These are phyloP conservation scores for Brachionus plicatilis DNA, from an alignment of 1,140 invertebrate genomes.

Conservation along the genomic window DNA sequence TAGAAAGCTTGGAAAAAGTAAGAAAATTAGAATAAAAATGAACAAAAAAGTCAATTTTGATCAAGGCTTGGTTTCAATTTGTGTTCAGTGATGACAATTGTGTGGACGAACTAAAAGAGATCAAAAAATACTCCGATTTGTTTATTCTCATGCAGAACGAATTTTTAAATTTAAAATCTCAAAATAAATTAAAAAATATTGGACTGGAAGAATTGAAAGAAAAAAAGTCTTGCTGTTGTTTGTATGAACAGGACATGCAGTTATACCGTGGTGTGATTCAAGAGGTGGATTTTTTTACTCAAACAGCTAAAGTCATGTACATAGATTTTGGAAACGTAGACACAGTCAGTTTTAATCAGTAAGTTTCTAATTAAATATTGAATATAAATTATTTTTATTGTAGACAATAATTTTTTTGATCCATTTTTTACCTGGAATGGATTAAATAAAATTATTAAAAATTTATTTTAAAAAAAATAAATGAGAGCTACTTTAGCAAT, in stretches of 20 bases:
- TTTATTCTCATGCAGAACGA: not conserved
- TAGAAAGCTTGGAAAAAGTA: not conserved
- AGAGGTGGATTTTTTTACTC: not conserved
- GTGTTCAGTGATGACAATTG: not conserved
- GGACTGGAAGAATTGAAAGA: not conserved
- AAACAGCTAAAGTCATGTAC: not conserved
- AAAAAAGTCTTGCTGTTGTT: not conserved
- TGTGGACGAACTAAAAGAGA: not conserved
- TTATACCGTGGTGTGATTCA: not conserved
- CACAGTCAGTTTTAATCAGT: not conserved
- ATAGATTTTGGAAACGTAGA: not conserved
- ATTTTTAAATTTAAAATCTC: not conserved
- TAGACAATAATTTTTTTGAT: no score
- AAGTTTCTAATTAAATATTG: not conserved
- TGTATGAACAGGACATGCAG: not conserved
- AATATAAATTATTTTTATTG: no score
- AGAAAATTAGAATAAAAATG: not conserved
- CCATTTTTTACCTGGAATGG: no score
- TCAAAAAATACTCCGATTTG: not conserved
- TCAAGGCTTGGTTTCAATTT: constrained; percentile 2
- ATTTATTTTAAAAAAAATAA: no score
- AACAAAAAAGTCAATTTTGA: not conserved
- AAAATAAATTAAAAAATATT: not conserved
- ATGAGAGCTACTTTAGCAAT: no score
- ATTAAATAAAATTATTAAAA: no score